Percentiles rank a stretch among this genome's conserved stretches.
Conservation (phyloP, 1,140 invertebrate species). For the Andrena cerasifolii region DNA sequence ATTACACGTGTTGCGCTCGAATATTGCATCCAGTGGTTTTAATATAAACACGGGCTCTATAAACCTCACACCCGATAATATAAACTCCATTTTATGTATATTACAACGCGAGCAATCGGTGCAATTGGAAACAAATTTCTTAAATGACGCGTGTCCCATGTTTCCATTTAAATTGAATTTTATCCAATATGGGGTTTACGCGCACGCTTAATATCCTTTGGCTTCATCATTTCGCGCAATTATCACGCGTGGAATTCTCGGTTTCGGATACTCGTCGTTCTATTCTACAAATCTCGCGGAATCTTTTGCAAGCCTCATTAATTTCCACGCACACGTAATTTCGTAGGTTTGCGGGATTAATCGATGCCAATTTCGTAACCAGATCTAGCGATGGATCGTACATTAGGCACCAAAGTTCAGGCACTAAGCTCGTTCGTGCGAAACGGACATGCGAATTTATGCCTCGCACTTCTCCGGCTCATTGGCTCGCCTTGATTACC, state of each 20-base stretch:
- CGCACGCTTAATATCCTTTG: no score
- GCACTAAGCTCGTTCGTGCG: neutral
- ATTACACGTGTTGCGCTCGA: slow-evolving; percentile 12
- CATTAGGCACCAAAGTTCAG: slow-evolving; percentile 13
- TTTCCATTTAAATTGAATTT: neutral
- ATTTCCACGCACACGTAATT: neutral
- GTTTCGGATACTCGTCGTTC: no score
- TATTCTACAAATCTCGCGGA: no score
- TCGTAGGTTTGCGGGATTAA: neutral
- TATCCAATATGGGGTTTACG: neutral
- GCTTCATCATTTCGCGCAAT: no score
- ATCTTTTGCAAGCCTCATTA: neutral
- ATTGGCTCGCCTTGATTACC: slow-evolving; percentile 28
- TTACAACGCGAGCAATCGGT: no score
- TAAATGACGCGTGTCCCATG: neutral
- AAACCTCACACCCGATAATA: no score
- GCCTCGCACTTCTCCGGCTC: slow-evolving; percentile 1
- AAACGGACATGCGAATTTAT: slow-evolving; percentile 28
- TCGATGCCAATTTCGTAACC: neutral
- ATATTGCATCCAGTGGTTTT: neutral
- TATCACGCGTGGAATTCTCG: no score
- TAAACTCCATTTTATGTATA: neutral
- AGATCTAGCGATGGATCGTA: slow-evolving; percentile 8
- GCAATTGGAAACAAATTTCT: neutral
- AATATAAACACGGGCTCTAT: neutral